Conservation (phyloP, 2,113 vertebrate species). For the Macrotis lagotis region DNA sequence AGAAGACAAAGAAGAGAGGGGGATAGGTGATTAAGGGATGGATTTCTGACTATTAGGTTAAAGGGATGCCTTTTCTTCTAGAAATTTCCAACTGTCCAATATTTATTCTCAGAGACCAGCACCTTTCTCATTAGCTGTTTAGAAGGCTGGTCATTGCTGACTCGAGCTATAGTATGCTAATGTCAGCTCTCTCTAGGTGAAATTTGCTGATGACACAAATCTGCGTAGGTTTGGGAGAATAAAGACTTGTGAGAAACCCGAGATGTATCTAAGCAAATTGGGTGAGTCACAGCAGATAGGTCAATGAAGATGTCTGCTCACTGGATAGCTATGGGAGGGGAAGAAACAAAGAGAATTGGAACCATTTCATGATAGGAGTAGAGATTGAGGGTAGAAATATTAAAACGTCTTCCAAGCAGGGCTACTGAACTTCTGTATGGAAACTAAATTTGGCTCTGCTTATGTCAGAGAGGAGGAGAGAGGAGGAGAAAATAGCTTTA, state of each 20-base stretch:
- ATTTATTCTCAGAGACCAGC: slow-evolving; percentile 58
- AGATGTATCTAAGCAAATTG: slow-evolving; percentile 21
- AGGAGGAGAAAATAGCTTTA: slow-evolving; percentile 11
- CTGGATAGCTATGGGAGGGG: not conserved
- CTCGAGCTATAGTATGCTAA: slow-evolving; percentile 60
- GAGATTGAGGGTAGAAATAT: not conserved
- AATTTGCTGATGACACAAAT: slow-evolving; percentile 73
- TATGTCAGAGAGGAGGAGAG: not conserved
- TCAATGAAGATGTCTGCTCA: slow-evolving; percentile 33
- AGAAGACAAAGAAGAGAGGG: not conserved
- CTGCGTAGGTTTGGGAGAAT: slow-evolving; percentile 56
- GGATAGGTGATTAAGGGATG: not conserved
- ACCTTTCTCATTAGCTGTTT: slow-evolving; percentile 66
- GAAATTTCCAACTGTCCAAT: slow-evolving; percentile 57
- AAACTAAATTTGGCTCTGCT: slow-evolving; percentile 47
- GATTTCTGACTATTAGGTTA: slow-evolving; percentile 15
- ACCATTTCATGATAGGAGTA: slow-evolving; percentile 4
- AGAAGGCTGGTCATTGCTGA: slow-evolving; percentile 48
- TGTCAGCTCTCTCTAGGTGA: slow-evolving; percentile 58
- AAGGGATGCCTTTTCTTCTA: slow-evolving; percentile 30
- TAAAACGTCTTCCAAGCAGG: slow-evolving; percentile 9
- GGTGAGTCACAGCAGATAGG: slow-evolving; percentile 44
- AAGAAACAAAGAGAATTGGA: slow-evolving; percentile 3
- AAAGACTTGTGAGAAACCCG: slow-evolving; percentile 45
- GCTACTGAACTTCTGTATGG: not conserved